Conservation (phyloP, 2,797 vertebrate species). For the Amphiprion clarkii region DNA sequence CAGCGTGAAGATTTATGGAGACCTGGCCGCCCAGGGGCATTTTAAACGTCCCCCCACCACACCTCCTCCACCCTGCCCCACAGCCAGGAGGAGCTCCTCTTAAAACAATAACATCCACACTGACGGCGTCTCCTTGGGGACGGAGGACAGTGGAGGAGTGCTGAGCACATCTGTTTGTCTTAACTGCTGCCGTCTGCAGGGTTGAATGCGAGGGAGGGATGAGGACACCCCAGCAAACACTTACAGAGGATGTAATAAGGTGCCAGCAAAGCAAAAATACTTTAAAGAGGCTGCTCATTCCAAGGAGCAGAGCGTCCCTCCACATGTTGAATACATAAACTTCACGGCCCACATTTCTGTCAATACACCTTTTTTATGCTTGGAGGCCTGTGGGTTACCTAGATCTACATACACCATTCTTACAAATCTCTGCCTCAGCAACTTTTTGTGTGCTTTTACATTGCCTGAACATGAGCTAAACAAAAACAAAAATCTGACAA, state of each 20-base stretch:
- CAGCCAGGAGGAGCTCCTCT: constrained; percentile 87
- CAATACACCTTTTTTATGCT: too few relatives aligned
- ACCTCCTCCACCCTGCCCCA: constrained; percentile 80
- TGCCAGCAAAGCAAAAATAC: neutral
- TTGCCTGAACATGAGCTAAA: too few relatives aligned
- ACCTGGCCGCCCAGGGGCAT: constrained; percentile 79
- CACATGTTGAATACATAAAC: neutral
- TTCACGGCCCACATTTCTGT: neutral
- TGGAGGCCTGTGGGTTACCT: neutral
- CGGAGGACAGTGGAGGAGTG: constrained; percentile 61
- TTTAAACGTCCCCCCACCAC: constrained; percentile 76
- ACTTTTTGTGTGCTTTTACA: too few relatives aligned
- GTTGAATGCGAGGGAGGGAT: neutral
- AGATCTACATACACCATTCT: neutral
- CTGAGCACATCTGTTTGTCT: constrained; percentile 88
- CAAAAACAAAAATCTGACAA: too few relatives aligned
- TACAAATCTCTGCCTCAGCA: too few relatives aligned
- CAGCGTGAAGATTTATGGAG: constrained; percentile 94
- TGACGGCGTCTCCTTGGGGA: constrained; percentile 72
- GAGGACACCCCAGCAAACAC: constrained; percentile 20
- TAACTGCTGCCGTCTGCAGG: constrained; percentile 81
- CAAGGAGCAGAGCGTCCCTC: neutral
- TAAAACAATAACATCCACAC: constrained; percentile 94
- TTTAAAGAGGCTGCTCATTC: neutral
- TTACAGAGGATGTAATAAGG: constrained; percentile 21